Conservation (phyloP, 2,797 vertebrate genomes). For the Columba guinea region DNA sequence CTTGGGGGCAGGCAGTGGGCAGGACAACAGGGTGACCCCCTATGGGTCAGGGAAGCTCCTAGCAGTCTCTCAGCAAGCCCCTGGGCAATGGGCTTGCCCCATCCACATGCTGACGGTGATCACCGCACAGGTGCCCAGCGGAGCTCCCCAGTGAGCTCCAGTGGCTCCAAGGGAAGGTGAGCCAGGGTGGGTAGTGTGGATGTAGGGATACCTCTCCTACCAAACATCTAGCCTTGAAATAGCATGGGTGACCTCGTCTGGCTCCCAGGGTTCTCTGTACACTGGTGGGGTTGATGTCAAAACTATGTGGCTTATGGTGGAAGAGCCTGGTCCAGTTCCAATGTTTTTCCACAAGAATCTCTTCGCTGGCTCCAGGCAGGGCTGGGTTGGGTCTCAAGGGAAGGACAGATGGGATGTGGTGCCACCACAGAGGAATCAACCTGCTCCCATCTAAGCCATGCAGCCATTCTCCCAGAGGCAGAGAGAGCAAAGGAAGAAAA, state of each 20-base stretch:
- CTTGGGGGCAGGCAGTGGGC: rapidly evolving
- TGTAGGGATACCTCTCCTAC: no score
- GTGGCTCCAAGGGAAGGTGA: background rate
- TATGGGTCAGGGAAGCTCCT: background rate
- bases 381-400: background rate
- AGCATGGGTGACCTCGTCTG: background rate
- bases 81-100: background rate
- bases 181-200: background rate
- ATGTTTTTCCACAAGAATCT: background rate
- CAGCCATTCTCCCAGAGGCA: background rate
- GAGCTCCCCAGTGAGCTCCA: background rate
- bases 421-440: background rate
- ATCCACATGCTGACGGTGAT: rapidly evolving
- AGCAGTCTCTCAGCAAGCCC: background rate
- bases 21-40: background rate
- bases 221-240: background rate
- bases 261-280: background rate
- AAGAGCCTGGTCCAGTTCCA: background rate
- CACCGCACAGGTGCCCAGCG: rapidly evolving
- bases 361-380: background rate
- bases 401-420: background rate
- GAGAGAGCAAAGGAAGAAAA: background rate
- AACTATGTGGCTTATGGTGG: background rate
- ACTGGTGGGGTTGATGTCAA: background rate
- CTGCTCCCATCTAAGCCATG: rapidly evolving